Base-by-base conservation (phyloP, 2,797 vertebrate genomes). In the Aphelocoma californica region DNA sequence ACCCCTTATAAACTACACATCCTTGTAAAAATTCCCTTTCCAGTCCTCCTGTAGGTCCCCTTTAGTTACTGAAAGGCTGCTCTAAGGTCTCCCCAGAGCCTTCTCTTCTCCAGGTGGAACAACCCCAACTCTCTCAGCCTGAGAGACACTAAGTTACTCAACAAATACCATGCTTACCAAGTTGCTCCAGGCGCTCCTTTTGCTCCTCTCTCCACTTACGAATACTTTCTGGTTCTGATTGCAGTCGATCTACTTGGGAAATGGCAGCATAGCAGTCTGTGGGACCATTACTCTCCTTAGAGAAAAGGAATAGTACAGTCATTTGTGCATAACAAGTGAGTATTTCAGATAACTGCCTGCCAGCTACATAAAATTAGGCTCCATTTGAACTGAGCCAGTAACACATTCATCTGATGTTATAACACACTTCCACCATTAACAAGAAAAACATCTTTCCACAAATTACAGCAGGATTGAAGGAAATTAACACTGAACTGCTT, bases 131-230 rank as follows among this genome's bases (percentile, higher is more conserved):
- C 18, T 54, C 24, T 57, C 36, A 64, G 65, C 29, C 50, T 29
- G 8, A 64, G 17, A 57, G 47, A 56, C 75, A 26, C 36, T 7
- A 48, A 57, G 34, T 72, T 66, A 81, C 34, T 25, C 58, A 69
- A 75, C 51, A 73, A 88, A 70, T 18, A 73, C 4, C 5, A 14
- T 50, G 54, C 97, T 98, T 97, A 99, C 98, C 98, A 69, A 99
- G 98, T 42, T 97, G 97, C 96, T 99, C 99, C 96, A 99, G 98
- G 66, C 99, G 98, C 12, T 99, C 99, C 6, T 84, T 98, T 78
- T 99, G 99, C 82, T 99, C 99, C 97, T 99, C 99, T 96, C 99
- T 98, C 99, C 99, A 99, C 93, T 99, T 99, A 85, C 99, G 99
- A 94, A 99, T 98, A 95, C 99, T 99, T 95, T 99, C 99, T 7